phyloP scores from a whole-genome alignment of 2,113 vertebrate species.

The Ailuropoda melanoleuca region DNA sequence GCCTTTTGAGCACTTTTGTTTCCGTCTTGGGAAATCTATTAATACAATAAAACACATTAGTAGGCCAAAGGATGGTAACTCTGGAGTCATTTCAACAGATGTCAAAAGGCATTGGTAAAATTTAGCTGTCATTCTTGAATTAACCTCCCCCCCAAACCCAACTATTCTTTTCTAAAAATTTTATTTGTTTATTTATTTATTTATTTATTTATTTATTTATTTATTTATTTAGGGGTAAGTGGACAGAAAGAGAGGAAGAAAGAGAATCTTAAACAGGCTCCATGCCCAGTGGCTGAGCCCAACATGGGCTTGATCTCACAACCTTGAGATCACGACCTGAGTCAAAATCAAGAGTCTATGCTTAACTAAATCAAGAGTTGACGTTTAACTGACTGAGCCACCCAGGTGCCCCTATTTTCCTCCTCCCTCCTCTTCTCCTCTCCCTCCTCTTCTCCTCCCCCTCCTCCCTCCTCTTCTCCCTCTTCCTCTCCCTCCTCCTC shows the following conservation, averaged over 20 bases:
- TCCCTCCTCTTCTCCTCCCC: no score
- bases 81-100: constrained; percentile 20
- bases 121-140: background rate
- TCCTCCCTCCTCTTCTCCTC: no score
- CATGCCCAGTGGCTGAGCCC: background rate
- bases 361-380: background rate
- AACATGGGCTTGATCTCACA: background rate
- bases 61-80: constrained; percentile 15
- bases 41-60: background rate
- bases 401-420: background rate
- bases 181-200: background rate
- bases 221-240: no score
- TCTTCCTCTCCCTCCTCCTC: no score
- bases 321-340: background rate
- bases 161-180: background rate
- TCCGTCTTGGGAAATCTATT: constrained; percentile 24
- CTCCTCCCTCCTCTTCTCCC: no score
- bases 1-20: background rate
- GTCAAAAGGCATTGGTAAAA: background rate
- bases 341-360: background rate
- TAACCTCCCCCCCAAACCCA: background rate
- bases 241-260: background rate
- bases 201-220: no score
- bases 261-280: background rate
- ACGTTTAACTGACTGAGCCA: background rate